phyloP scores from a whole-genome alignment of 2,113 vertebrate genomes.

The Notothenia rossii region DNA sequence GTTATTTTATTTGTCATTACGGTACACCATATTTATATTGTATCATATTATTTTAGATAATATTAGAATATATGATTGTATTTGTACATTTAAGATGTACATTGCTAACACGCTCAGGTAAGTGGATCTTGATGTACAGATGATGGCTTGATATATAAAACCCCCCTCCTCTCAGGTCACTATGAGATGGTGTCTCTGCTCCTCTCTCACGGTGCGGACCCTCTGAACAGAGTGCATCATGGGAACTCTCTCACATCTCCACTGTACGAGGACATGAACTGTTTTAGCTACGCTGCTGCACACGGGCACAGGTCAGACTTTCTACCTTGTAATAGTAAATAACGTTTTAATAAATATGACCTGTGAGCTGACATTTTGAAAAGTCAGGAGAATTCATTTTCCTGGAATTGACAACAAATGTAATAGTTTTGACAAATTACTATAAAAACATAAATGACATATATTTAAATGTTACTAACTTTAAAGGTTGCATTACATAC shows the following conservation, averaged over 20 bases:
- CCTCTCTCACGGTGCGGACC: constrained; percentile 89
- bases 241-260: constrained; percentile 88
- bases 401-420: too few species aligned
- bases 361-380: too few species aligned
- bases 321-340: neutral
- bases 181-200: constrained; percentile 93
- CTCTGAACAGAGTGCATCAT: constrained; percentile 90
- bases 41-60: too few species aligned
- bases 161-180: constrained; percentile 83
- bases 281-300: constrained; percentile 95
- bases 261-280: constrained; percentile 93
- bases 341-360: too few species aligned
- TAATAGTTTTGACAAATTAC: too few species aligned
- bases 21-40: too few species aligned
- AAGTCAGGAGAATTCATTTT: too few species aligned
- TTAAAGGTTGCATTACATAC: neutral
- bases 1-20: too few species aligned
- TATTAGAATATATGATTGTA: too few species aligned
- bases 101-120: neutral
- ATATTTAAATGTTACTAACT: too few species aligned
- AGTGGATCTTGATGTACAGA: neutral
- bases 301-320: constrained; percentile 92
- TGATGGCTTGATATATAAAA: neutral
- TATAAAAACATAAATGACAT: too few species aligned
- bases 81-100: too few species aligned